Base-by-base conservation (phyloP, 2,797 vertebrate species). In the Eulemur rubriventer region DNA sequence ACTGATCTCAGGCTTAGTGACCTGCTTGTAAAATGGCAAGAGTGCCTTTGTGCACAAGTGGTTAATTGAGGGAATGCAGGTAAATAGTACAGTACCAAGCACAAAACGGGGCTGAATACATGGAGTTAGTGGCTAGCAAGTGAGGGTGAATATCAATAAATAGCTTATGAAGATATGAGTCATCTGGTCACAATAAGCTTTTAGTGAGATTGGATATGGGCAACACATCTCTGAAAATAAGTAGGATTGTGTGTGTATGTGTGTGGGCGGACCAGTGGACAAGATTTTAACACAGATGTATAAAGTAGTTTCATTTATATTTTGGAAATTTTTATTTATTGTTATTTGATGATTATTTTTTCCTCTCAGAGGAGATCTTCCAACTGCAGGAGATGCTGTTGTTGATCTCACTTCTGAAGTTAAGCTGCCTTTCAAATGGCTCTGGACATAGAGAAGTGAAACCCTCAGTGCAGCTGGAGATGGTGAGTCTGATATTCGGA, bases 21-120 rank as follows among this genome's bases (percentile, higher is more conserved):
- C 46, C 35, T 52, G 57, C 2, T 48, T 83, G 48, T 70, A 46
- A 87, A 79, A 46, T 35, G 79, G 38, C 52, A 76, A 89, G 73
- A 52, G 16, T 7, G 1, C 0, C 0, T 24, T 12, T 0, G 3
- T 17, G 65, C 30, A 0, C 52, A 30, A 61, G 33, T 20, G 65
- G 6, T 79, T 69, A 30, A 13, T 11, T 80, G 55, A 30, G 55
- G 26, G 57, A 46, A 24, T 33, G 17, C 33, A 28, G 38, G 33
- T 33, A 35, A 87, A 70, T 2, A 30, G 50, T 7, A n/a, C 0
- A 16, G 46, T 24, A 83, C 13, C n/a, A 43, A 41, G 33, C 3
- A 22, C 13, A 55, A 13, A 50, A 9, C 7, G 38, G 12, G 18
- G 16, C 14, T 84, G 41, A 63, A 20, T 85, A 82, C 63, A 41